phyloP scores from a whole-genome alignment of 2,888 invertebrate genomes.

The Calameuta idolon region DNA sequence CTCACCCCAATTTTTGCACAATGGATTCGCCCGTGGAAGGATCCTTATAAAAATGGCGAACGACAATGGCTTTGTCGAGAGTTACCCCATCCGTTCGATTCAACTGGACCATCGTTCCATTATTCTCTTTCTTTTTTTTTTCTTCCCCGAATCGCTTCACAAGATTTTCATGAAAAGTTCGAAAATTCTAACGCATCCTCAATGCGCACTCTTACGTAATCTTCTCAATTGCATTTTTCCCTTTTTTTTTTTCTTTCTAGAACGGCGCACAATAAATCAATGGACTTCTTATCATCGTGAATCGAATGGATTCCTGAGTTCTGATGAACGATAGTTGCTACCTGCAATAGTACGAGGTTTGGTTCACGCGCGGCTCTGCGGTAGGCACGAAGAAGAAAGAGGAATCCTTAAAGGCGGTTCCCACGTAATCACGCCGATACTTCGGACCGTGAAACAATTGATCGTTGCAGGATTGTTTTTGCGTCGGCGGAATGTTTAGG shows the following conservation, averaged over 20 bases:
- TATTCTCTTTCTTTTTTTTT: constrained; percentile 27
- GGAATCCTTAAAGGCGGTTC: constrained; percentile 23
- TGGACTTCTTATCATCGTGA: not conserved
- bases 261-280: not conserved
- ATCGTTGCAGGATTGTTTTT: constrained; percentile 20
- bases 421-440: constrained; percentile 32
- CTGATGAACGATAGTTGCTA: not conserved
- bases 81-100: constrained; percentile 58
- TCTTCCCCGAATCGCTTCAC: constrained; percentile 7
- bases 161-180: not conserved
- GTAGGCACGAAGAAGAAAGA: constrained; percentile 19
- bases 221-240: not conserved
- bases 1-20: constrained; percentile 59
- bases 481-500: constrained; percentile 24
- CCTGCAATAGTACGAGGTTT: not conserved
- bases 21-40: constrained; percentile 40
- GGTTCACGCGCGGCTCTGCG: not conserved
- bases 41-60: constrained; percentile 56
- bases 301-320: not conserved
- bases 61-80: constrained; percentile 56
- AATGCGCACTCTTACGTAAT: not conserved
- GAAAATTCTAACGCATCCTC: not conserved
- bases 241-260: not conserved
- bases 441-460: constrained; percentile 37
- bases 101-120: constrained; percentile 44